Evolutionary conservation across 2,888 invertebrate species (phyloP).

Genomic region (Lasioglossum oenotherae): DNA sequence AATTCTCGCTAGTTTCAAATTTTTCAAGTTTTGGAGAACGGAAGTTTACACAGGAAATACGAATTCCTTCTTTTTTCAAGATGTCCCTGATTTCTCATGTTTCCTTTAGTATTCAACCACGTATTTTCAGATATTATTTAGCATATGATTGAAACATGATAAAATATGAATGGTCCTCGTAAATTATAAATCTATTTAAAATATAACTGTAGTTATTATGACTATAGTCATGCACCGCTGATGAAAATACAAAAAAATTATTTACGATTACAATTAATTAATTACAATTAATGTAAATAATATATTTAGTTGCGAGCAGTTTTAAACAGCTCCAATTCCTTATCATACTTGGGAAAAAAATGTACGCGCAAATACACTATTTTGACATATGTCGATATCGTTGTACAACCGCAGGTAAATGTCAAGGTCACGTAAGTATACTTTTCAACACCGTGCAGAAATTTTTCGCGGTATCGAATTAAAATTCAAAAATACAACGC

Average conservation of each 20-base stretch:
- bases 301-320: background rate
- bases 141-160: background rate
- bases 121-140: background rate
- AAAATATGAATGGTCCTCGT: background rate
- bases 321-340: background rate
- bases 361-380: background rate
- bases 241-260: too few species aligned
- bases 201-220: too few species aligned
- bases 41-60: background rate
- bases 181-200: background rate
- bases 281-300: background rate
- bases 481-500: conserved; percentile 9
- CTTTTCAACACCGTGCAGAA: background rate
- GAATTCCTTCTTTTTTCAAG: background rate
- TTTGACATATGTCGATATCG: conserved; percentile 1
- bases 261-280: too few species aligned
- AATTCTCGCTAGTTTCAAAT: background rate
- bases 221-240: too few species aligned
- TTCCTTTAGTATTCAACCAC: background rate
- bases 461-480: conserved; percentile 12
- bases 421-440: conserved; percentile 34
- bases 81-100: background rate
- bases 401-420: conserved; percentile 16
- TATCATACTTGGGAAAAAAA: background rate
- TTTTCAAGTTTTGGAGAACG: background rate